Evolutionary conservation across 2,797 vertebrate genomes (phyloP).

Genomic region (Melanotaenia maccullochi): DNA sequence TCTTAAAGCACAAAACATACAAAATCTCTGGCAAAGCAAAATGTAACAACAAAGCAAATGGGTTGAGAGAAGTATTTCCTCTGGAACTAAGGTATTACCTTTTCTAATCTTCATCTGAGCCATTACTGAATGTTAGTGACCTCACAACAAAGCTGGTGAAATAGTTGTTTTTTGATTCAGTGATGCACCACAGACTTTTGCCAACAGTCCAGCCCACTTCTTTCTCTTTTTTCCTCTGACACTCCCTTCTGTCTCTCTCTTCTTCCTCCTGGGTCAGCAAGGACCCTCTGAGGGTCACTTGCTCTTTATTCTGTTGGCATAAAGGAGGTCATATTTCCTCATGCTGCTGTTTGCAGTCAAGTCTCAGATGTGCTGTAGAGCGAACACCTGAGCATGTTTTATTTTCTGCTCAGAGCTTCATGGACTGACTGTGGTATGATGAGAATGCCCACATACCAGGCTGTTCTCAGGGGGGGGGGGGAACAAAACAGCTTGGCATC

Average conservation of each 20-base stretch:
- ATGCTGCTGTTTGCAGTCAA: slow-evolving; percentile 23
- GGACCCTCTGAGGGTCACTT: slow-evolving; percentile 55
- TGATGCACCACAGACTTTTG: slow-evolving; percentile 32
- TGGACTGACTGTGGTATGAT: slow-evolving; percentile 51
- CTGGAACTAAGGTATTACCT: background rate
- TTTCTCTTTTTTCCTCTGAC: slow-evolving; percentile 50
- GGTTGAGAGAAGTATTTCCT: slow-evolving; percentile 7
- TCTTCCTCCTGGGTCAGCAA: slow-evolving; percentile 55
- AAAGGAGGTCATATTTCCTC: slow-evolving; percentile 71
- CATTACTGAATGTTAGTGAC: slow-evolving; percentile 28
- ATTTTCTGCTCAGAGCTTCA: slow-evolving; percentile 24
- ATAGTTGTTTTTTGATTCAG: slow-evolving; percentile 72
- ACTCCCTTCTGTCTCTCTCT: slow-evolving; percentile 44
- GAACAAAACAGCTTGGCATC: slow-evolving; percentile 84
- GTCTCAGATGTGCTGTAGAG: slow-evolving; percentile 22
- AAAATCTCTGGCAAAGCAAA: slow-evolving; percentile 9
- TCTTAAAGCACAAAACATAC: slow-evolving; percentile 17
- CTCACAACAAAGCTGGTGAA: slow-evolving; percentile 56
- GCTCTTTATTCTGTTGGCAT: slow-evolving; percentile 45
- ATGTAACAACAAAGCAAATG: slow-evolving; percentile 14
- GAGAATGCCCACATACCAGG: slow-evolving; percentile 85
- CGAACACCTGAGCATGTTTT: slow-evolving; percentile 23
- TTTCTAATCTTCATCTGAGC: background rate
- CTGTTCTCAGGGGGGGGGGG: slow-evolving; percentile 82
- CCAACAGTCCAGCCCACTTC: slow-evolving; percentile 51